Conservation (phyloP, 2,797 vertebrate genomes). For the Characodon lateralis region DNA sequence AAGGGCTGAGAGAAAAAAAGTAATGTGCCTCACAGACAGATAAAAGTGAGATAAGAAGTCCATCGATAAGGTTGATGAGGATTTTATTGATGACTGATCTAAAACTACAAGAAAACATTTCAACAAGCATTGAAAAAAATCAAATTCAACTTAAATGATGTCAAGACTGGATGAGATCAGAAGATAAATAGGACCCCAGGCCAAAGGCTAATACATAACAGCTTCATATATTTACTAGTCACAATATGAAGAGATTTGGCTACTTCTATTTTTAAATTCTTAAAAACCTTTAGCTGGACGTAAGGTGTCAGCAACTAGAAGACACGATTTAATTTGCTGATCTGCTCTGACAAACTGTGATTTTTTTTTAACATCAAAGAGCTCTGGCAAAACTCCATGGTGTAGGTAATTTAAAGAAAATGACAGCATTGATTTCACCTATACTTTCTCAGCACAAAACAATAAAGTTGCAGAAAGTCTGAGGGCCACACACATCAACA, state of each 20-base stretch:
- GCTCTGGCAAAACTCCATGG: not conserved
- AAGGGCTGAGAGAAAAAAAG: slow-evolving; percentile 61
- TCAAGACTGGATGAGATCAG: not conserved
- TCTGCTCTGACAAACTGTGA: not conserved
- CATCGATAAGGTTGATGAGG: slow-evolving; percentile 35
- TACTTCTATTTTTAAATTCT: not conserved
- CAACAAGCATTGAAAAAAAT: slow-evolving; percentile 30
- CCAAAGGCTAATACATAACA: not conserved
- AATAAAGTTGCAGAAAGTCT: not conserved
- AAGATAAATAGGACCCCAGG: not conserved
- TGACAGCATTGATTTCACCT: not conserved
- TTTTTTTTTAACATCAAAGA: not conserved
- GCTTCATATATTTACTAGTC: not conserved
- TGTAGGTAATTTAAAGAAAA: not conserved
- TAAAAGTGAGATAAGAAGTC: slow-evolving; percentile 66
- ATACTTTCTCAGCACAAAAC: not conserved
- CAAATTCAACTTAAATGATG: slow-evolving; percentile 7
- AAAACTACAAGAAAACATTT: slow-evolving; percentile 30
- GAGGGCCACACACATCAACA: not conserved
- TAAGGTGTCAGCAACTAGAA: not conserved
- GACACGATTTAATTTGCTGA: not conserved
- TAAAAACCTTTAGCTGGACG: not conserved
- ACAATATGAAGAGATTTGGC: not conserved
- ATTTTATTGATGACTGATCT: slow-evolving; percentile 47
- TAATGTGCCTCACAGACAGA: slow-evolving; percentile 73